phyloP scores from a whole-genome alignment of 2,888 invertebrate species.

The Thysanoteuthis rhombus region DNA sequence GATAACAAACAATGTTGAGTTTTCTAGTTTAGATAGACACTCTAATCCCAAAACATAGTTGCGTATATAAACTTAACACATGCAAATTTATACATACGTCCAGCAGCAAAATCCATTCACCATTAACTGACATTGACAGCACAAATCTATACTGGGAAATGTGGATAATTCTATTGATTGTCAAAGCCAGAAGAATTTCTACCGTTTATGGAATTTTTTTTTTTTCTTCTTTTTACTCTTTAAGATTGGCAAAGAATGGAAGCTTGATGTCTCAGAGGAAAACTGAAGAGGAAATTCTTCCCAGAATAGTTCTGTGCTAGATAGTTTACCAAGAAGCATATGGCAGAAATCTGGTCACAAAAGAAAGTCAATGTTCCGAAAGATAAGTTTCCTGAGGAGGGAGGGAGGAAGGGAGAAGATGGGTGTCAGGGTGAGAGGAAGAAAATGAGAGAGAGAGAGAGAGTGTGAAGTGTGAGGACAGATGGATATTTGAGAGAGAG shows the following conservation, averaged over 20 bases:
- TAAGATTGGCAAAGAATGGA: not conserved
- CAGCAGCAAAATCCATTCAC: not conserved
- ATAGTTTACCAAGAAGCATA: not conserved
- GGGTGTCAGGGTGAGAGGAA: not conserved
- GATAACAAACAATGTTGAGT: too few relatives aligned
- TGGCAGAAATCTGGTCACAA: not conserved
- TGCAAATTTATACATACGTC: not conserved
- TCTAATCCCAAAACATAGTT: too few relatives aligned
- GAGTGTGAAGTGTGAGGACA: not conserved
- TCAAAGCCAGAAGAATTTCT: not conserved
- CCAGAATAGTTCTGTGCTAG: not conserved
- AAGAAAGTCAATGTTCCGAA: not conserved
- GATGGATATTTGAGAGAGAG: too few relatives aligned
- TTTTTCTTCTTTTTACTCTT: not conserved
- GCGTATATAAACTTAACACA: too few relatives aligned
- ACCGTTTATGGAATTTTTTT: not conserved
- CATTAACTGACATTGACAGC: not conserved
- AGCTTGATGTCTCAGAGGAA: not conserved
- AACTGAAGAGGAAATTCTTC: not conserved
- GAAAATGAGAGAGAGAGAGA: not conserved
- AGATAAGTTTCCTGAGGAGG: not conserved
- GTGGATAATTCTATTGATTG: not conserved
- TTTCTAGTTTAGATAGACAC: too few relatives aligned
- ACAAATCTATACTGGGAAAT: not conserved
- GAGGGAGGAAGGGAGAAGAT: not conserved